Base-by-base conservation (phyloP, 2,888 invertebrate genomes). In the Drosophila quinaria region DNA sequence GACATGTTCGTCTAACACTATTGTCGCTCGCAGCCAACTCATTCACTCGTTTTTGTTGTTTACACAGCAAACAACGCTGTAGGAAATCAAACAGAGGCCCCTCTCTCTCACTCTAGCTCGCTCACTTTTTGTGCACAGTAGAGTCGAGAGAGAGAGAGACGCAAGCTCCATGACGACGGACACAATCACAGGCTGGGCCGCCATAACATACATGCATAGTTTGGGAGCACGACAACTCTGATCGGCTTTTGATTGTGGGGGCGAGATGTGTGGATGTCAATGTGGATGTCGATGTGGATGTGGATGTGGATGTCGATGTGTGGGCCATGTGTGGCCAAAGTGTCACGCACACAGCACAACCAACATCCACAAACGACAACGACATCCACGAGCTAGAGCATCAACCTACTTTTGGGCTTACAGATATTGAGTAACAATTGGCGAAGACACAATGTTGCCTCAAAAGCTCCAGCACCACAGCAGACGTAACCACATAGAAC, bases 351-450 rank as follows among this genome's bases (percentile, higher is more conserved):
- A 78, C 78, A 62, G 25, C 59, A 60, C 72, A 67, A 49, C 25
- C 41, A 62, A 55, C 64, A 59, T 49, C 22, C 55, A 74, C 69
- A 62, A 58, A 37, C 46, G 46, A 46, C 58, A 52, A 58, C 65
- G 52, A 75, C 47, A 70, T 50, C 75, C 66, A 47, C 62, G 19
- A 59, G 58, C 60, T 39, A 72, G 61, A 73, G 46, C 78, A 74
- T 70, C 79, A 84, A 87, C 87, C 85, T 81, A 87, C 74, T 87
- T 77, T 87, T 81, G 56, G 71, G 80, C 75, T 74, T 46, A 78
- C 5, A 69, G 68, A 74, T 81, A 87, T 87, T 87, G 85, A 83
- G 87, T 81, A 87, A 87, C 85, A 78, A 74, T 73, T 78, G 87
- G 74, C 35, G 25, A 42, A 29, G 42, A 44, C 29, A 15, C 15